These are phyloP conservation scores for Drosophila paranaensis DNA, from an alignment of 2,888 invertebrate species.

Conservation along the genomic window DNA sequence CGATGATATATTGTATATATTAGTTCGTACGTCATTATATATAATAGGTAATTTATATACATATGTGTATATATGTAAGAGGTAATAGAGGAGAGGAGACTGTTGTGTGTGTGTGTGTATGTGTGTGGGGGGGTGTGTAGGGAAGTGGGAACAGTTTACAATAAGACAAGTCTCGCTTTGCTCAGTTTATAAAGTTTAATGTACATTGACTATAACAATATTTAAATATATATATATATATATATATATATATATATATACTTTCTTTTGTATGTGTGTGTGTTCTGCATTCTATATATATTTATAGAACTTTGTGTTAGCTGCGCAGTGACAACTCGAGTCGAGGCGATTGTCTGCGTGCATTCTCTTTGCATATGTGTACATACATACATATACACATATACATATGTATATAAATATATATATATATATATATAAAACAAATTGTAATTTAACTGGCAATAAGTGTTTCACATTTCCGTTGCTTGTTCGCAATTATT, in stretches of 20 bases:
- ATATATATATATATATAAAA: slow-evolving; percentile 23
- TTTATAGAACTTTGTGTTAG: slow-evolving; percentile 21
- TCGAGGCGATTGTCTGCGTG: slow-evolving; percentile 60
- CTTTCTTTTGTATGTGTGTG: slow-evolving; percentile 23
- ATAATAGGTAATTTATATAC: slow-evolving; percentile 21
- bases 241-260: slow-evolving; percentile 13
- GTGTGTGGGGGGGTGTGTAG: neutral
- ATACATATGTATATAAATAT: slow-evolving; percentile 8
- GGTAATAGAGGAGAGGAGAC: slow-evolving; percentile 1
- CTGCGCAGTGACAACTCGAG: slow-evolving; percentile 31
- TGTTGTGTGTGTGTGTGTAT: neutral
- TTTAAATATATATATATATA: slow-evolving; percentile 16
- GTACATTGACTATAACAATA: slow-evolving; percentile 45
- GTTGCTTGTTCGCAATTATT: slow-evolving; percentile 21
- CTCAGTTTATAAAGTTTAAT: slow-evolving; percentile 30
- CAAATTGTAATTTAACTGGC: slow-evolving; percentile 39
- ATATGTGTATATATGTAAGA: slow-evolving; percentile 10
- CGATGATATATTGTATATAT: slow-evolving; percentile 25
- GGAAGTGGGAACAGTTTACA: slow-evolving; percentile 1
- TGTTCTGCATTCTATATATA: slow-evolving; percentile 18
- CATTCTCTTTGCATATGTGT: slow-evolving; percentile 7
- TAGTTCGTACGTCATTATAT: slow-evolving; percentile 47
- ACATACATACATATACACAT: neutral
- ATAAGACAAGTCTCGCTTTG: slow-evolving; percentile 33
- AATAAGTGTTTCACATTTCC: slow-evolving; percentile 33